These are phyloP conservation scores for Eulithis prunata DNA, from an alignment of 2,888 invertebrate species.

Conservation along the genomic window DNA sequence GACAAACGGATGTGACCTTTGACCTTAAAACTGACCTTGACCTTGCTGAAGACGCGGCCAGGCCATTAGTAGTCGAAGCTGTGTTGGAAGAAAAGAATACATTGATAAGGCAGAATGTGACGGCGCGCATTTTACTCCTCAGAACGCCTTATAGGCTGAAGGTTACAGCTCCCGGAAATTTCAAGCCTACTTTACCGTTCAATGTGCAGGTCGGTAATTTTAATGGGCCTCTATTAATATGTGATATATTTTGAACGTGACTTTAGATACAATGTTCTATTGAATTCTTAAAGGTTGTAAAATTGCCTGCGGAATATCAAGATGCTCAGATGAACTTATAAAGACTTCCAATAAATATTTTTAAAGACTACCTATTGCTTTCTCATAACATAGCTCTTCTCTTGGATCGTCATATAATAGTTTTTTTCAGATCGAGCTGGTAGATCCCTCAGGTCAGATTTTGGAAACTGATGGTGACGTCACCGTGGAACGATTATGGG, in stretches of 20 bases:
- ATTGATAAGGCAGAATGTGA: constrained; percentile 91
- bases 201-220: constrained; percentile 84
- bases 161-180: constrained; percentile 92
- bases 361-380: no score
- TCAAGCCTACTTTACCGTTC: constrained; percentile 94
- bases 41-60: constrained; percentile 90
- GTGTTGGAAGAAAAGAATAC: constrained; percentile 96
- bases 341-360: background rate
- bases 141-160: constrained; percentile 85
- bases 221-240: constrained; percentile 19
- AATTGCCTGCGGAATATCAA: background rate
- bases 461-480: constrained; percentile 65
- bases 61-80: constrained; percentile 93
- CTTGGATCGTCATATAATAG: background rate
- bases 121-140: constrained; percentile 86
- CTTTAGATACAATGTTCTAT: constrained; percentile 10
- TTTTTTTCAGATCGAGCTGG: constrained; percentile 66
- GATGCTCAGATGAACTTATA: background rate
- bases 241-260: constrained; percentile 28
- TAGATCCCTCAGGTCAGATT: constrained; percentile 66
- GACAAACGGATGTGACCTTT: constrained; percentile 88
- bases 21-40: constrained; percentile 90
- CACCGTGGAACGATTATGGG: constrained; percentile 73
- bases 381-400: background rate
- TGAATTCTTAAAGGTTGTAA: background rate